A percentile compares a stretch with the other conserved stretches of the same genome.
Evolutionary conservation across 2,888 invertebrate genomes (phyloP).

Genomic region (Drosophila melanosoma): DNA sequence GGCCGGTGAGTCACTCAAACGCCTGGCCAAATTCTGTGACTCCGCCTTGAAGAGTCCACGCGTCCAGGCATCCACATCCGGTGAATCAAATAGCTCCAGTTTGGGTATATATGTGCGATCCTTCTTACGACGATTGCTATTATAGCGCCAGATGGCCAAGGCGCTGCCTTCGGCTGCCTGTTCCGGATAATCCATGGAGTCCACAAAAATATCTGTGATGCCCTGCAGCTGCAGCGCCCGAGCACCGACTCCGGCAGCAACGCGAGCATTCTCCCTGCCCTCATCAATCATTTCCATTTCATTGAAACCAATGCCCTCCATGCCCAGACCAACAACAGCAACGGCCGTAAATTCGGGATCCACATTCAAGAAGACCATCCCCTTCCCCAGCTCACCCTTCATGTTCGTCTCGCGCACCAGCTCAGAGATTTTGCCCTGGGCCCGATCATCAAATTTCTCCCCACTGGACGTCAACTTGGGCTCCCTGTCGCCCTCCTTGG

Average conservation of each 20-base stretch:
- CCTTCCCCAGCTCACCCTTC: slow-evolving; percentile 79
- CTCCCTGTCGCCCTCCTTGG: slow-evolving; percentile 84
- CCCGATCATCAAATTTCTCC: slow-evolving; percentile 85
- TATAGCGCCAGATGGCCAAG: slow-evolving; percentile 87
- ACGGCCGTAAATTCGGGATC: slow-evolving; percentile 87
- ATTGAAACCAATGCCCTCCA: slow-evolving; percentile 87
- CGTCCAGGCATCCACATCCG: slow-evolving; percentile 87
- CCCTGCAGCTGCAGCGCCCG: slow-evolving; percentile 85
- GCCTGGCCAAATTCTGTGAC: slow-evolving; percentile 90
- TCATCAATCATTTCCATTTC: slow-evolving; percentile 89
- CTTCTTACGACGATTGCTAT: slow-evolving; percentile 87
- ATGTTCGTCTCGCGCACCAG: slow-evolving; percentile 84
- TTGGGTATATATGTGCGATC: slow-evolving; percentile 85
- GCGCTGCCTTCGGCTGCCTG: slow-evolving; percentile 89
- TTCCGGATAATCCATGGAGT: slow-evolving; percentile 88
- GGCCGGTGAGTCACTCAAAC: slow-evolving; percentile 89
- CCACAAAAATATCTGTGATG: slow-evolving; percentile 86
- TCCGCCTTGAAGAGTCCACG: slow-evolving; percentile 89
- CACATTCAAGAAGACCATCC: slow-evolving; percentile 87
- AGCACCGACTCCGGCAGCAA: slow-evolving; percentile 88
- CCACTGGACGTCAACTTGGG: slow-evolving; percentile 86
- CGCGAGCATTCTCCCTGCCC: slow-evolving; percentile 88
- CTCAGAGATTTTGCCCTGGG: slow-evolving; percentile 85
- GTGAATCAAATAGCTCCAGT: slow-evolving; percentile 86
- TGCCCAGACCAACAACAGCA: slow-evolving; percentile 89